Conservation (phyloP, 2,113 vertebrate genomes). For the Climacteris rufus region DNA sequence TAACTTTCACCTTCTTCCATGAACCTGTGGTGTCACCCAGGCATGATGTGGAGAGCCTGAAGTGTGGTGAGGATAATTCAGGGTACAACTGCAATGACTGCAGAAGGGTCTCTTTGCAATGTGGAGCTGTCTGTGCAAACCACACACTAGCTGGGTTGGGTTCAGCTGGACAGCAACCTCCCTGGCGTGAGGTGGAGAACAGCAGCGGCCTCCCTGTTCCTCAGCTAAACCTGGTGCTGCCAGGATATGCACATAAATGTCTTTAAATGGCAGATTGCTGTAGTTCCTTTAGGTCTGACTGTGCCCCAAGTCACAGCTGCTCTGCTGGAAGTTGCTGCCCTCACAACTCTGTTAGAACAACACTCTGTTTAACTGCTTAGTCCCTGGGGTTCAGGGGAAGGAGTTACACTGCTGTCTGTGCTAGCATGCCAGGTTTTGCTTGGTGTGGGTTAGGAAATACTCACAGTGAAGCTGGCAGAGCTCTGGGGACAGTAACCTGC, state of each 20-base stretch:
- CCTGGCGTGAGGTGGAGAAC: not conserved
- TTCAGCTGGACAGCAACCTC: not conserved
- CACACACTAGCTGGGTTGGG: not conserved
- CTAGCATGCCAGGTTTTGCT: not conserved
- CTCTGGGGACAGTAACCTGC: not conserved
- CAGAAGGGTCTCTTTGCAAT: not conserved
- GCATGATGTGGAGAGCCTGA: not conserved
- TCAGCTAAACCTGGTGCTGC: not conserved
- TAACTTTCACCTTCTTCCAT: not conserved
- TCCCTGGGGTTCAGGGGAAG: not conserved
- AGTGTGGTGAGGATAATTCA: not conserved
- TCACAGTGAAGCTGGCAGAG: not conserved
- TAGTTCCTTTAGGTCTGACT: not conserved
- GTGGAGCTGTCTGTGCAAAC: not conserved
- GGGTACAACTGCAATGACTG: not conserved
- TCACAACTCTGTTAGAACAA: not conserved
- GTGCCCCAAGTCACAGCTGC: not conserved
- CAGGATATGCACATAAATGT: not conserved
- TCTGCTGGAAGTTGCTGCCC: not conserved
- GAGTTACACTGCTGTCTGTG: not conserved
- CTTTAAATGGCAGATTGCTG: not conserved
- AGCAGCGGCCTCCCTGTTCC: not conserved
- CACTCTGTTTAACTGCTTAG: not conserved
- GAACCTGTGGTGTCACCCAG: not conserved
- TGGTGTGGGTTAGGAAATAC: not conserved